These are phyloP conservation scores for Calyptomena viridis DNA, from an alignment of 2,113 vertebrate species.

Conservation along the genomic window DNA sequence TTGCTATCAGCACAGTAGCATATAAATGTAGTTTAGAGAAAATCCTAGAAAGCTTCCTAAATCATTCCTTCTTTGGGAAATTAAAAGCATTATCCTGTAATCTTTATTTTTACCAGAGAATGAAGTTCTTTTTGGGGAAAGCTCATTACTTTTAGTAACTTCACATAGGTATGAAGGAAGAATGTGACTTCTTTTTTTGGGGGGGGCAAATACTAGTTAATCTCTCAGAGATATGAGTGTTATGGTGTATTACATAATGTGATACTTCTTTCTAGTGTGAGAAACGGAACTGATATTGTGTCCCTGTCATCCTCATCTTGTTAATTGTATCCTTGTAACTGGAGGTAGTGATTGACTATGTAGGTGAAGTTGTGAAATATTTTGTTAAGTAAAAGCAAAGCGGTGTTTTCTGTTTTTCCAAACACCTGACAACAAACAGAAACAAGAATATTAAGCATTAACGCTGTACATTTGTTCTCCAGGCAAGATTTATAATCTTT, in stretches of 20 bases:
- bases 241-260: background rate
- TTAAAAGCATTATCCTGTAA: background rate
- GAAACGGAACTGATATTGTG: background rate
- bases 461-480: background rate
- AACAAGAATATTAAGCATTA: background rate
- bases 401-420: background rate
- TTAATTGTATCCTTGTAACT: background rate
- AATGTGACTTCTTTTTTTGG: background rate
- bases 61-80: background rate
- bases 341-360: background rate
- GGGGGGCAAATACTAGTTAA: too few relatives aligned
- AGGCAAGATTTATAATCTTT: background rate
- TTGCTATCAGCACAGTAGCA: background rate
- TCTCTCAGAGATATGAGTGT: too few relatives aligned
- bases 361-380: background rate
- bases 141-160: background rate
- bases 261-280: background rate
- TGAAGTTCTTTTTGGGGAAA: background rate
- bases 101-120: background rate
- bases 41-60: conserved; percentile 11
- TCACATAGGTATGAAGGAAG: background rate
- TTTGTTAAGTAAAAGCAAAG: background rate
- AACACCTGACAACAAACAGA: background rate
- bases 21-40: background rate
- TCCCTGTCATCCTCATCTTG: background rate